These are phyloP conservation scores for Rhyacichthys aspro DNA, from an alignment of 2,797 vertebrate genomes.

Conservation along the genomic window DNA sequence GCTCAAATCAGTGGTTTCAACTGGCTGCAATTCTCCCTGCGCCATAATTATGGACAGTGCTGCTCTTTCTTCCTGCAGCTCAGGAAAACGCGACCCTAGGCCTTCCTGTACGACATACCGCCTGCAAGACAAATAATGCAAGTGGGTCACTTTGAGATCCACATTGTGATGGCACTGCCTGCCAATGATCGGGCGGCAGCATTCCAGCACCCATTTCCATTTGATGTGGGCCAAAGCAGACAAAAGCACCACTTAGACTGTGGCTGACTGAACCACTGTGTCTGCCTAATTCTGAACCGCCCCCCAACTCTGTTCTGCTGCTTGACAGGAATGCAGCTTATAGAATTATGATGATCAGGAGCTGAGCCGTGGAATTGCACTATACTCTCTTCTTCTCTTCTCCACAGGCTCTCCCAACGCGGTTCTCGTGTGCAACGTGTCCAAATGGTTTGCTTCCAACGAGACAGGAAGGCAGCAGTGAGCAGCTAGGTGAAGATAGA, in stretches of 20 bases:
- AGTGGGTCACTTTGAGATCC: constrained; percentile 70
- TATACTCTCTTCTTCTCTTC: constrained; percentile 50
- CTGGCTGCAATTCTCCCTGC: constrained; percentile 59
- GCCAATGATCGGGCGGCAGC: constrained; percentile 51
- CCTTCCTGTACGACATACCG: constrained; percentile 73
- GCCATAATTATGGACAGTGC: constrained; percentile 76
- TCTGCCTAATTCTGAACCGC: constrained; percentile 55
- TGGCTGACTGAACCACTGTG: constrained; percentile 38
- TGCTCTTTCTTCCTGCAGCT: constrained; percentile 79
- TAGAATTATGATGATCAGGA: constrained; percentile 68
- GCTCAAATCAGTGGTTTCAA: constrained; percentile 54
- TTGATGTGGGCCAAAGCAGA: constrained; percentile 77
- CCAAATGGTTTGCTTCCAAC: constrained; percentile 68
- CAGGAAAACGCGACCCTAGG: constrained; percentile 76
- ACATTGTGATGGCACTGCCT: constrained; percentile 66
- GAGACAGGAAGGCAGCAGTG: constrained; percentile 30
- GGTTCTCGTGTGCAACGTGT: constrained; percentile 73
- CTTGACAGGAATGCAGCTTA: constrained; percentile 70
- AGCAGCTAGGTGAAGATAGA: not conserved
- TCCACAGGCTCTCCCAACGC: constrained; percentile 53
- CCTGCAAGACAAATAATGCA: constrained; percentile 55
- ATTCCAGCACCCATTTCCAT: constrained; percentile 59
- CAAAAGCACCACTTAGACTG: constrained; percentile 68
- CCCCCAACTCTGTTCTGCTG: constrained; percentile 21
- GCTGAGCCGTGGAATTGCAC: constrained; percentile 72